A percentile compares a stretch with the other conserved stretches of the same genome.
phyloP scores from a whole-genome alignment of 2,113 vertebrate species.

The Rousettus leschenaultii region DNA sequence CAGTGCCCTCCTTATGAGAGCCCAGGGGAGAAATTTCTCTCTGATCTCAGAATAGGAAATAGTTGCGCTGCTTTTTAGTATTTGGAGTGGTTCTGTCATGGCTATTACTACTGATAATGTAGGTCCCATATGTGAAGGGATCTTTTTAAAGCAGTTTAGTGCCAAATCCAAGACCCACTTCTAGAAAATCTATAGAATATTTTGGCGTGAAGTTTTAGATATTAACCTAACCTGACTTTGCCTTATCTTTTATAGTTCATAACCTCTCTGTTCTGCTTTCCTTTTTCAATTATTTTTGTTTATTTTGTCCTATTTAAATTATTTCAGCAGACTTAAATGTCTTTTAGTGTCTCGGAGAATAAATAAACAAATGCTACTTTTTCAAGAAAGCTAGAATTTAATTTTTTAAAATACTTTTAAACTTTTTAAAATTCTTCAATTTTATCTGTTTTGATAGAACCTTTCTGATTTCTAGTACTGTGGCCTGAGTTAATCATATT shows the following conservation, averaged over 20 bases:
- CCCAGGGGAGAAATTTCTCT: slow-evolving; percentile 22
- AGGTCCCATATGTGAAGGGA: background rate
- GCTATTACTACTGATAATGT: background rate
- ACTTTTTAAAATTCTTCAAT: background rate
- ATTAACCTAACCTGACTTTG: background rate
- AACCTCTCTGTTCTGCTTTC: background rate
- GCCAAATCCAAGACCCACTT: background rate
- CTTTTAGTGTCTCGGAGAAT: background rate
- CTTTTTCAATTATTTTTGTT: slow-evolving; percentile 5
- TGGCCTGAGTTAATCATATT: background rate
- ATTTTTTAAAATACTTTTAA: background rate
- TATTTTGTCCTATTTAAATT: background rate
- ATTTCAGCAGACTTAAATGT: background rate
- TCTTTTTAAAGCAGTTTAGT: background rate
- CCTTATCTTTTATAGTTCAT: background rate
- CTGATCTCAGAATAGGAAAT: slow-evolving; percentile 15
- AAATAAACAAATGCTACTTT: background rate
- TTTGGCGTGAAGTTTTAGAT: background rate
- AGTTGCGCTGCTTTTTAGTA: background rate
- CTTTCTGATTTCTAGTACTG: background rate
- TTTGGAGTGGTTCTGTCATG: background rate
- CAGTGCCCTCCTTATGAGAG: slow-evolving; percentile 47
- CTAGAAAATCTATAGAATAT: background rate
- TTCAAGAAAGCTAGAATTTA: background rate
- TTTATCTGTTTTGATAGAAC: slow-evolving; percentile 9